Evolutionary conservation across 2,113 vertebrate genomes (phyloP).

Genomic region (Megaceryle torquata): DNA sequence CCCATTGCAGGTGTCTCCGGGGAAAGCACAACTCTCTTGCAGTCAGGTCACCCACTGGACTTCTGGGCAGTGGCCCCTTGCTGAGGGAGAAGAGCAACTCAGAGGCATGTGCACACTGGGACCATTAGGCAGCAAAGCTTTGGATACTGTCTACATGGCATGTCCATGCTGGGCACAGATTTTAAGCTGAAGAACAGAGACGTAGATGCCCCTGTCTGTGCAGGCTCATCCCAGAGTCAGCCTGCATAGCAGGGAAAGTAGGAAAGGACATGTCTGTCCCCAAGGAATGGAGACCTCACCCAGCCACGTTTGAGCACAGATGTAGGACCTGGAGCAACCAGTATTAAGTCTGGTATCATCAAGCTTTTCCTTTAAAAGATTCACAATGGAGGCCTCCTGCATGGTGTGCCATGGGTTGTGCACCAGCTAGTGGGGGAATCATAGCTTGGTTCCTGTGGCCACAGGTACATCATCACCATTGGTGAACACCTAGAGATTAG

Average conservation of each 20-base stretch:
- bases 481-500: neutral
- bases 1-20: neutral
- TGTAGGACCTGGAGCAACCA: neutral
- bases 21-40: neutral
- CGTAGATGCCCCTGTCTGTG: neutral
- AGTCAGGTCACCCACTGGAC: neutral
- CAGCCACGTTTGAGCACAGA: neutral
- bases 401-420: neutral
- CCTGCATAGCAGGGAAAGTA: neutral
- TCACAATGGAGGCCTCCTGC: neutral
- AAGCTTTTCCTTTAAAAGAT: neutral
- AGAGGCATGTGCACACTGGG: neutral
- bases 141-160: neutral
- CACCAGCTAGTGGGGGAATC: neutral
- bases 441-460: neutral
- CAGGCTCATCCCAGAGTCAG: neutral
- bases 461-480: neutral
- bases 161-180: accelerated
- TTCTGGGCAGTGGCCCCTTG: accelerated
- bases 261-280: neutral
- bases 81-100: neutral
- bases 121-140: neutral
- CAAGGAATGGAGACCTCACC: neutral
- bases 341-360: neutral
- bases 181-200: neutral